Evolutionary conservation across 2,888 invertebrate genomes (phyloP).

Genomic region (Rhimphoctona megacephalus): DNA sequence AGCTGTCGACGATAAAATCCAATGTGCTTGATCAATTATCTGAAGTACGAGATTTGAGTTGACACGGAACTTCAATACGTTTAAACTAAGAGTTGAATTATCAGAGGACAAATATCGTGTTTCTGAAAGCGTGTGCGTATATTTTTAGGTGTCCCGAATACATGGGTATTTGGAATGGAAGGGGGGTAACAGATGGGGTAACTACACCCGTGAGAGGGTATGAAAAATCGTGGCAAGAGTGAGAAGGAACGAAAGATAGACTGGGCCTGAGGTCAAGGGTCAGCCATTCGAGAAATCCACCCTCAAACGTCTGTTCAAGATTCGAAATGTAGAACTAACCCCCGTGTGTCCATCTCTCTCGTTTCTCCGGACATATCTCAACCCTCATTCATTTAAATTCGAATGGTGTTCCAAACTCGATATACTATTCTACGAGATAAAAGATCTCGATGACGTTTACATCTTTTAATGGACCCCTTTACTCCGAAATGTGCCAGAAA

Average conservation of each 20-base stretch:
- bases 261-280: slow-evolving; percentile 72
- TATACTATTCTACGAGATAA: not conserved
- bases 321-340: slow-evolving; percentile 12
- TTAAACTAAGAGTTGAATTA: not conserved
- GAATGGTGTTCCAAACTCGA: not conserved
- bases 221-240: slow-evolving; percentile 60
- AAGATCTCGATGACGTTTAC: not conserved
- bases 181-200: slow-evolving; percentile 81
- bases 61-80: slow-evolving; percentile 37
- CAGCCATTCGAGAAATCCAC: slow-evolving; percentile 72
- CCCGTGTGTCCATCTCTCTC: not conserved
- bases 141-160: not conserved
- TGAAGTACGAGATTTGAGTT: slow-evolving; percentile 39
- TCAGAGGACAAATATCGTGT: not conserved
- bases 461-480: not conserved
- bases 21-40: slow-evolving; percentile 41
- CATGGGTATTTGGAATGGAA: not conserved
- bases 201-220: slow-evolving; percentile 80
- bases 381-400: slow-evolving; percentile 13
- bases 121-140: not conserved
- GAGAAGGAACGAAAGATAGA: slow-evolving; percentile 49
- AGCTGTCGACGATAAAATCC: slow-evolving; percentile 64
- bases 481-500: not conserved
- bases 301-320: slow-evolving; percentile 76
- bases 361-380: not conserved